phyloP scores from a whole-genome alignment of 64 coral and sea anemone species.

The Platygyra sinensis region DNA sequence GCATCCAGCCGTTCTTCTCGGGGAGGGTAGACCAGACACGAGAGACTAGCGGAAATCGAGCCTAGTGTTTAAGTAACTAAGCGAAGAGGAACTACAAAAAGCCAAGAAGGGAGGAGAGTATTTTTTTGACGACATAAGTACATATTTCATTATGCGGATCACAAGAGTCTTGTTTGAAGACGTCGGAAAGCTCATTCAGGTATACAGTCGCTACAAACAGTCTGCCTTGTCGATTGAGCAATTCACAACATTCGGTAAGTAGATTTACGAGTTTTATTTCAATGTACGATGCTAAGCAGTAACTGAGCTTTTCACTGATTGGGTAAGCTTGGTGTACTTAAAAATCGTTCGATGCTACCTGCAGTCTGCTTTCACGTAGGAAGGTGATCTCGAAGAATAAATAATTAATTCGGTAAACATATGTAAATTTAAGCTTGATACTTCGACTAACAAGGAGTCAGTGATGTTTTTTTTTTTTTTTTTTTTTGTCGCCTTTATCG shows the following conservation, averaged over 20 bases:
- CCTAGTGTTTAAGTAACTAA: no score
- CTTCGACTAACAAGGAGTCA: not conserved
- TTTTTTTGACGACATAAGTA: not conserved
- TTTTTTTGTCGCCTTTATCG: no score
- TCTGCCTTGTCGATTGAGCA: conserved; percentile 96
- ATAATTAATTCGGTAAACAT: not conserved
- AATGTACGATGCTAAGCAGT: not conserved
- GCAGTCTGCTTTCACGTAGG: no score
- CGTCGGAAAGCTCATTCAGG: conserved; percentile 80
- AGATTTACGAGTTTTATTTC: not conserved
- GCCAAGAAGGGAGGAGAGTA: conserved; percentile 2
- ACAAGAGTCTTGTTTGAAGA: conserved; percentile 75
- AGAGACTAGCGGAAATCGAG: no score
- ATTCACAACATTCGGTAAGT: conserved; percentile 95
- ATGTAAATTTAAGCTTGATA: not conserved
- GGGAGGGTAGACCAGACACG: no score
- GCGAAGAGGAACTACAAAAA: conserved; percentile 1
- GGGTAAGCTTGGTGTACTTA: no score
- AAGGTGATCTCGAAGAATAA: no score
- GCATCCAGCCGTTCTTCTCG: no score
- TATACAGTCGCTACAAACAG: conserved; percentile 97
- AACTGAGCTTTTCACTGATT: no score
- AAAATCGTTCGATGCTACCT: no score
- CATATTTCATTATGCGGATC: conserved; percentile 56
- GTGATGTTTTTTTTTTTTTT: not conserved